Evolutionary conservation across 2,888 invertebrate species (phyloP), one percentile per base, ranked within the genome.

Genomic region (Drosophila vallismaia): DNA sequence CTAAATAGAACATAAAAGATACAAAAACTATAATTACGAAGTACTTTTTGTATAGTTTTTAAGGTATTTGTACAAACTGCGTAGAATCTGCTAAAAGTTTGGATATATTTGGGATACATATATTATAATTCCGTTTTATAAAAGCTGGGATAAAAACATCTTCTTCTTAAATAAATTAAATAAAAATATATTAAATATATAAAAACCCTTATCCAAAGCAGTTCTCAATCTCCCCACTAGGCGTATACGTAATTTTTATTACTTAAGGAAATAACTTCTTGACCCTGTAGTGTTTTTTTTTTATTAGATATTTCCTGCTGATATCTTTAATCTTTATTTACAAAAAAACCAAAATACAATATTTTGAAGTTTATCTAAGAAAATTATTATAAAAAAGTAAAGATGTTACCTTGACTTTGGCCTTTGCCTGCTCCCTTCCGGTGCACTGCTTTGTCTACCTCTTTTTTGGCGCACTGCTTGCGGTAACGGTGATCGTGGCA

Each of bases 401-500:
- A 4, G 12, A 5, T 19, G 8, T 38, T 9, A 26, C 51, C 42
- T 44, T 40, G 10, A 40, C 14, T 33, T 31, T 42, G 4, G 24
- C 51, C 24, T 19, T 31, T 49, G 31, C 7, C 36, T 6, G 5
- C 12, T 36, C n/a, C 33, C n/a, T 1, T n/a, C 33, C 10, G 4
- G 2, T 1, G n/a, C 9, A 48, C 24, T 56, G 31, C 26, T 51
- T 40, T n/a, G 10, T 60, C 38, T 12, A 64, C 51, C 64, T 64
- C 51, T 31, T 24, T 62, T 24, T 51, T 31, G 42, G 49, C 52
- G 52, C 52, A 42, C 53, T 59, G 53, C 58, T 59, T 36, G 28
- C 42, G 46, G 52, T 19, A 64, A 19, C 52, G 62, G 33, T 48
- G 40, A n/a, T 31, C 33, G 63, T 63, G 62, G 46, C 64, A 48